Evolutionary conservation across 2,888 invertebrate species (phyloP).

Genomic region (Dasypogon diadema): DNA sequence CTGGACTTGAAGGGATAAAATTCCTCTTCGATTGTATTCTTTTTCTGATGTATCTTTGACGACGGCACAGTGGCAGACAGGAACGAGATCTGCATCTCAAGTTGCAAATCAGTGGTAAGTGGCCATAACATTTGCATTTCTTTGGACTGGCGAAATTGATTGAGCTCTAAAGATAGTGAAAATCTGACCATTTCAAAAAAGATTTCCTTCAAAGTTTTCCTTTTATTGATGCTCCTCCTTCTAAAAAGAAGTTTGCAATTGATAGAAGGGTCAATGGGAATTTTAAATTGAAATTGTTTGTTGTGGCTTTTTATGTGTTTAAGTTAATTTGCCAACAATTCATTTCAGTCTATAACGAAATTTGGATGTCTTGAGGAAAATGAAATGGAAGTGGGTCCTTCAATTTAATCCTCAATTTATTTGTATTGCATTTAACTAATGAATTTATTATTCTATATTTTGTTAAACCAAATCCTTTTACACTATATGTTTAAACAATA

Average conservation of each 20-base stretch:
- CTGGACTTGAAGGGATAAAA: slow-evolving; percentile 14
- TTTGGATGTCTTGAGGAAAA: too few relatives aligned
- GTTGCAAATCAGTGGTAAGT: slow-evolving; percentile 50
- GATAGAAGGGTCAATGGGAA: too few relatives aligned
- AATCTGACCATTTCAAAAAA: slow-evolving; percentile 21
- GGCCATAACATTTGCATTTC: slow-evolving; percentile 48
- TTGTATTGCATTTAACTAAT: too few relatives aligned
- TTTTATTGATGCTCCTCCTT: background rate
- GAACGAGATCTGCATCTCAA: slow-evolving; percentile 48
- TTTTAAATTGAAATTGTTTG: too few relatives aligned
- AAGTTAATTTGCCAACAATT: too few relatives aligned
- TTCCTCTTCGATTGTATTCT: slow-evolving; percentile 42
- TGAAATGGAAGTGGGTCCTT: too few relatives aligned
- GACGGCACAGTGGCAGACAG: slow-evolving; percentile 32
- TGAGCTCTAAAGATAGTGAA: slow-evolving; percentile 28
- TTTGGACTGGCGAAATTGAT: slow-evolving; percentile 34
- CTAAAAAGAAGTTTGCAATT: background rate
- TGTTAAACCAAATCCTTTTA: too few relatives aligned
- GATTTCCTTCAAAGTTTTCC: background rate
- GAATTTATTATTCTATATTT: too few relatives aligned
- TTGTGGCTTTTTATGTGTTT: too few relatives aligned
- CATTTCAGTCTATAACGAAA: too few relatives aligned
- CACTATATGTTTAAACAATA: too few relatives aligned
- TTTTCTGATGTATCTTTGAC: slow-evolving; percentile 44
- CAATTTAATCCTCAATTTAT: too few relatives aligned